A percentile compares a stretch with the other conserved stretches of the same genome.
phyloP scores from a whole-genome alignment of 2,797 vertebrate genomes.

The Scleropages formosus region DNA sequence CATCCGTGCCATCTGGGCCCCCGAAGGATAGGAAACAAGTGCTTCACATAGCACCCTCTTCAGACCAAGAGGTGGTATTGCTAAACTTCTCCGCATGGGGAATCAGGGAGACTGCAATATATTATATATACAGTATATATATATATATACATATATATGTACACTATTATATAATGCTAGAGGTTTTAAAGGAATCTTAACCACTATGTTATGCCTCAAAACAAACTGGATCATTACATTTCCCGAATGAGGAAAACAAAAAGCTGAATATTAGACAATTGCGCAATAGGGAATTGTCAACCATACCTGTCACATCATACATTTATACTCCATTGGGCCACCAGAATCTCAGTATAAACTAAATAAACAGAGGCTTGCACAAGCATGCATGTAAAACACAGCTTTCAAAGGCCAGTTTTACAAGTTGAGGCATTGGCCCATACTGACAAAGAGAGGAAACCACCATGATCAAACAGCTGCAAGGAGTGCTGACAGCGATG shows the following conservation, averaged over 20 bases:
- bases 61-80: constrained; percentile 38
- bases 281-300: too few species aligned
- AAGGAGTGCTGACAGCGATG: constrained; percentile 38
- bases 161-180: too few species aligned
- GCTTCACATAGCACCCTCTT: constrained; percentile 37
- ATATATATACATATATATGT: too few species aligned
- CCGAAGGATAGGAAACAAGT: background rate
- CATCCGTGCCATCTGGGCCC: background rate
- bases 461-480: constrained; percentile 50
- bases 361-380: background rate
- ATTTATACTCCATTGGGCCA: background rate
- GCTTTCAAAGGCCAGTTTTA: constrained; percentile 3
- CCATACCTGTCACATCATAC: too few species aligned
- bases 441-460: constrained; percentile 24
- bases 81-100: background rate
- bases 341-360: background rate
- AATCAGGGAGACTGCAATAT: background rate
- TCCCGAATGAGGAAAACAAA: background rate
- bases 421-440: background rate
- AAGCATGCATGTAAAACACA: background rate
- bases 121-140: too few species aligned
- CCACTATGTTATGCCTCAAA: background rate
- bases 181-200: background rate
- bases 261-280: too few species aligned
- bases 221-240: background rate